These are phyloP conservation scores for Agraylea sexmaculata DNA, from an alignment of 1,140 invertebrate genomes.

Conservation along the genomic window DNA sequence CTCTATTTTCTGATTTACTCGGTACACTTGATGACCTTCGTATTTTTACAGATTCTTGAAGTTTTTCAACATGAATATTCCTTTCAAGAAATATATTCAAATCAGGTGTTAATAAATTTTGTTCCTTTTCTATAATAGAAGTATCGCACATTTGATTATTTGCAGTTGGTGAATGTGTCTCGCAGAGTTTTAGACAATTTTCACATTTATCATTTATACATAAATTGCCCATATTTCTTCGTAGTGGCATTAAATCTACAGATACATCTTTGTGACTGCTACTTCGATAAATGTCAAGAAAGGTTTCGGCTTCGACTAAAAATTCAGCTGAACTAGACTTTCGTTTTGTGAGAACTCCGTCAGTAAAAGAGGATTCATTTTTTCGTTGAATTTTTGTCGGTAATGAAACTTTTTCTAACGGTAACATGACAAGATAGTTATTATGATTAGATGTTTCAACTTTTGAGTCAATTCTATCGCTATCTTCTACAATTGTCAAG, in stretches of 20 bases:
- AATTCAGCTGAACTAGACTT: slow-evolving; percentile 39
- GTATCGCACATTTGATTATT: neutral
- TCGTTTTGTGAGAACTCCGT: slow-evolving; percentile 15
- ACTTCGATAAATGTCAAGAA: slow-evolving; percentile 25
- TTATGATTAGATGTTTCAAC: too few relatives aligned
- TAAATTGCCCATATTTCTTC: slow-evolving; percentile 27
- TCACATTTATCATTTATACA: slow-evolving; percentile 27
- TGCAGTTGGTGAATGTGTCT: neutral
- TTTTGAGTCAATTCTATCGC: too few relatives aligned
- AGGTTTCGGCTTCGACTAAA: slow-evolving; percentile 33
- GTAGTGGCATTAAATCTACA: slow-evolving; percentile 31
- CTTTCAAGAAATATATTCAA: slow-evolving; percentile 29
- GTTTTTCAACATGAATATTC: slow-evolving; percentile 29
- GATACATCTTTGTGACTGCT: slow-evolving; percentile 25
- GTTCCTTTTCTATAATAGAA: slow-evolving; percentile 12
- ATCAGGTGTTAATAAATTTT: slow-evolving; percentile 26
- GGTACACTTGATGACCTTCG: slow-evolving; percentile 64
- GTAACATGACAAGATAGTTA: too few relatives aligned
- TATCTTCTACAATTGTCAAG: too few relatives aligned
- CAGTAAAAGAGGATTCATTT: slow-evolving; percentile 30
- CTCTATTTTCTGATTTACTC: slow-evolving; percentile 50
- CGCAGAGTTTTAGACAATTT: slow-evolving; percentile 5
- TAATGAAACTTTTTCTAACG: too few relatives aligned
- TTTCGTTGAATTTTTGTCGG: too few relatives aligned
- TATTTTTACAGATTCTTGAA: slow-evolving; percentile 50